Conservation (phyloP, 1,140 invertebrate genomes). For the Diprion similis region DNA sequence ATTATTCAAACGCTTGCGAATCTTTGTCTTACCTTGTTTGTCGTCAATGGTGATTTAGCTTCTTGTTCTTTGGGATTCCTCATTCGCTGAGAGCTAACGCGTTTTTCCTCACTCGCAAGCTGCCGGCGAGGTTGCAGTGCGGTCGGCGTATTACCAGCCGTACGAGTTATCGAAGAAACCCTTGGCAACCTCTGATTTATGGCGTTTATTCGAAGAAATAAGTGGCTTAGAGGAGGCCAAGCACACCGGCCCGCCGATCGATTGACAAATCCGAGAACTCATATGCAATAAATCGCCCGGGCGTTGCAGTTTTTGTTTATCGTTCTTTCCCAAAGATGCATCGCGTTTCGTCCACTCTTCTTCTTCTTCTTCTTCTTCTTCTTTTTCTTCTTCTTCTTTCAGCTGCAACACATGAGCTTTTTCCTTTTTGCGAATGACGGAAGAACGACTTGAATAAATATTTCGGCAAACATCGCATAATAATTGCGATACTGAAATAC, state of each 20-base stretch:
- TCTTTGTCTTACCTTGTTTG: no score
- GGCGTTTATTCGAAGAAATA: constrained; percentile 40
- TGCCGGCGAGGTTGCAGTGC: no score
- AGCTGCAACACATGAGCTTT: no score
- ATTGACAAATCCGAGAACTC: constrained; percentile 59
- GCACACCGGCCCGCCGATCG: constrained; percentile 12
- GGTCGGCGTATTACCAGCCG: not conserved
- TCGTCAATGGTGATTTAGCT: not conserved
- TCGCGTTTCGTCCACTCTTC: not conserved
- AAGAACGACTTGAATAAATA: no score
- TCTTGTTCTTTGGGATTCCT: not conserved
- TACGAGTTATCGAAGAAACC: constrained; percentile 2
- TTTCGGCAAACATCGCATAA: no score
- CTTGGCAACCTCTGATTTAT: constrained; percentile 39
- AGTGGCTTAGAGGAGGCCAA: constrained; percentile 29
- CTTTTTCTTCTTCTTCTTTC: no score
- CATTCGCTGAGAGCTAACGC: not conserved
- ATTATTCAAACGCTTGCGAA: no score
- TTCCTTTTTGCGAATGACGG: no score
- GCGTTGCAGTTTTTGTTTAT: constrained; percentile 27
- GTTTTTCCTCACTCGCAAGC: not conserved
- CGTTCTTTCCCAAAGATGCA: not conserved
- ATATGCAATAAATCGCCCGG: constrained; percentile 58
- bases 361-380: no score
- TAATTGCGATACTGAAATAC: no score